phyloP scores from a whole-genome alignment of 1,140 invertebrate species.

The Gonatopus flavifemur region DNA sequence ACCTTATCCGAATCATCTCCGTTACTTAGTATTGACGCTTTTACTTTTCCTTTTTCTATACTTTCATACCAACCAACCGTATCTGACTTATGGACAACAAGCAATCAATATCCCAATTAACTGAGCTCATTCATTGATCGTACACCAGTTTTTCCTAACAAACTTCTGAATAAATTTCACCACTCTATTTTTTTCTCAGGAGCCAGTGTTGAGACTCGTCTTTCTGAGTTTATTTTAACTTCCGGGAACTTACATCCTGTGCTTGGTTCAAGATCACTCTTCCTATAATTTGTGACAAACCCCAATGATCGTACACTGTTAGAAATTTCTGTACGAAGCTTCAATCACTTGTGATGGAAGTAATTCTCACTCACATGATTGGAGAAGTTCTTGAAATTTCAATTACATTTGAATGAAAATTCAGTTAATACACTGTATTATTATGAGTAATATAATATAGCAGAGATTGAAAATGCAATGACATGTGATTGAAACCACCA shows the following conservation, averaged over 20 bases:
- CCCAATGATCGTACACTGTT: too few species aligned
- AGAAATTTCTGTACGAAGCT: too few species aligned
- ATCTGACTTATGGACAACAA: background rate
- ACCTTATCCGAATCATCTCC: background rate
- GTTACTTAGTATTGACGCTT: background rate
- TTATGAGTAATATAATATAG: too few species aligned
- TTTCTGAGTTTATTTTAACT: background rate
- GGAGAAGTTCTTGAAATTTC: too few species aligned
- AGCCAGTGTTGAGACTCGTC: background rate
- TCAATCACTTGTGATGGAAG: too few species aligned
- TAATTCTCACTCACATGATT: too few species aligned
- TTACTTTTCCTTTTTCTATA: background rate
- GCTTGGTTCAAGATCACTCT: background rate
- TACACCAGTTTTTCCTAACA: too few species aligned
- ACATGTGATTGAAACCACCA: too few species aligned
- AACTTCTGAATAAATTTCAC: too few species aligned
- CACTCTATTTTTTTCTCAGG: background rate
- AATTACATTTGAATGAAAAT: too few species aligned
- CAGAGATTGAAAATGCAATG: too few species aligned
- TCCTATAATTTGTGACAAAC: background rate
- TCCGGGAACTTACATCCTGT: background rate
- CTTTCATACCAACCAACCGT: background rate
- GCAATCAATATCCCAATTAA: background rate
- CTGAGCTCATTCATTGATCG: background rate
- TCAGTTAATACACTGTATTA: too few species aligned